Evolutionary conservation across 92 coral and sea anemone species (phyloP).

Genomic region (Umimayanthus kanabou): DNA sequence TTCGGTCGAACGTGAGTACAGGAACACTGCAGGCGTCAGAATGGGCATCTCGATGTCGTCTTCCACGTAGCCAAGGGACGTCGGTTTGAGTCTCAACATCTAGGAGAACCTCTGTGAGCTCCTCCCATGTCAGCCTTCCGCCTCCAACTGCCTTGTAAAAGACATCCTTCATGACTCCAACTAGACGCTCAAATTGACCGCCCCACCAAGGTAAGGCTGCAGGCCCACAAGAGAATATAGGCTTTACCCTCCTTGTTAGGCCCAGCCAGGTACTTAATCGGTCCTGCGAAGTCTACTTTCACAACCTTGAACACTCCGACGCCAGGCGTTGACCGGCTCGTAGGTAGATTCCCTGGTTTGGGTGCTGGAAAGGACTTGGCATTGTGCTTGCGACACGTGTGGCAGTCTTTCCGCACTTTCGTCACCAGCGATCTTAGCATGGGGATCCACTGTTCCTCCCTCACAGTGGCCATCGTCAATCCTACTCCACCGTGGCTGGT

Average conservation of each 20-base stretch:
- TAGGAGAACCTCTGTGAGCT: slow-evolving; percentile 15
- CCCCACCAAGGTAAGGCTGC: slow-evolving; percentile 1
- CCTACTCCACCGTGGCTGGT: not conserved
- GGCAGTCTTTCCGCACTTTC: not conserved
- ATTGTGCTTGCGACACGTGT: not conserved
- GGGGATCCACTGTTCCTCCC: not conserved
- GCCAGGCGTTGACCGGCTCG: not conserved
- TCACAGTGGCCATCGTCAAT: not conserved
- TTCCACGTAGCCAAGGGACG: slow-evolving; percentile 9
- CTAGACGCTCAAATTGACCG: not conserved
- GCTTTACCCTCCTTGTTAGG: slow-evolving; percentile 5
- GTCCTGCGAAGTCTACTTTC: not conserved
- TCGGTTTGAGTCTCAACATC: slow-evolving; percentile 13
- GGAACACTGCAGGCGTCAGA: slow-evolving; percentile 19
- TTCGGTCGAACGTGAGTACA: slow-evolving; percentile 12
- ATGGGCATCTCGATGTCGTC: slow-evolving; percentile 26
- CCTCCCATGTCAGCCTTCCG: not conserved
- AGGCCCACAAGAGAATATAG: slow-evolving; percentile 27
- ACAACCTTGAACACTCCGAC: not conserved
- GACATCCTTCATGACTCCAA: not conserved
- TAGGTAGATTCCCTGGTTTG: not conserved
- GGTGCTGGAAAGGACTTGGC: not conserved
- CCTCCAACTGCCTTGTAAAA: too few species aligned
- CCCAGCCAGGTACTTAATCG: not conserved
- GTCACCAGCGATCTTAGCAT: not conserved